A percentile compares a stretch with the other conserved stretches of the same genome.
These are phyloP conservation scores for Lysiphlebus fabarum DNA, from an alignment of 1,140 invertebrate genomes.

Conservation along the genomic window DNA sequence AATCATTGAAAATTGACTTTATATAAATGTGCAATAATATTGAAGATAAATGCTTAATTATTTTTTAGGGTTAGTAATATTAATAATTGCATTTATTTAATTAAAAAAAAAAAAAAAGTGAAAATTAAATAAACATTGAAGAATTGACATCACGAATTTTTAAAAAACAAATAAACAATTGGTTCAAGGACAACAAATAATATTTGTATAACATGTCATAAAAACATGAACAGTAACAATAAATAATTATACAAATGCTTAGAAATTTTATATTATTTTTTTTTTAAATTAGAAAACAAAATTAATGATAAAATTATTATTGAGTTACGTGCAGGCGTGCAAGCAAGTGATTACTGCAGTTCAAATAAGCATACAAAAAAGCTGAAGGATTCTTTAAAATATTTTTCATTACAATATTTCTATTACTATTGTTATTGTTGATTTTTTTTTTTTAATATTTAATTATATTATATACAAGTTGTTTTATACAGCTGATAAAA, in stretches of 20 bases:
- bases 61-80: too few species aligned
- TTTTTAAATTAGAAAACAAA: slow-evolving; percentile 16
- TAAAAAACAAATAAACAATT: slow-evolving; percentile 13
- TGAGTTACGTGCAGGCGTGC: slow-evolving; percentile 36
- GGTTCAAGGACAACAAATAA: slow-evolving; percentile 26
- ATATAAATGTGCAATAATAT: too few species aligned
- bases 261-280: slow-evolving; percentile 11
- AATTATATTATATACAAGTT: too few species aligned
- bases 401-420: too few species aligned
- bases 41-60: too few species aligned
- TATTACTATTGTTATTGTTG: too few species aligned
- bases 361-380: slow-evolving; percentile 17
- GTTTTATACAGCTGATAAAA: too few species aligned
- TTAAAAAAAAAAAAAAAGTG: slow-evolving; percentile 2
- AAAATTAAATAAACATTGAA: slow-evolving; percentile 8
- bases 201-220: background rate
- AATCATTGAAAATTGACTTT: too few species aligned
- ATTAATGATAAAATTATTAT: too few species aligned
- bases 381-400: slow-evolving; percentile 1
- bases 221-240: slow-evolving; percentile 20
- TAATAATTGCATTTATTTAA: too few species aligned
- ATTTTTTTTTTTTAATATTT: too few species aligned
- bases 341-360: slow-evolving; percentile 24
- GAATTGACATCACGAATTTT: background rate
- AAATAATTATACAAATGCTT: slow-evolving; percentile 9